Percentiles rank a stretch among this genome's conserved stretches.
phyloP scores from a whole-genome alignment of 2,113 vertebrate species.

The Sitta europaea region DNA sequence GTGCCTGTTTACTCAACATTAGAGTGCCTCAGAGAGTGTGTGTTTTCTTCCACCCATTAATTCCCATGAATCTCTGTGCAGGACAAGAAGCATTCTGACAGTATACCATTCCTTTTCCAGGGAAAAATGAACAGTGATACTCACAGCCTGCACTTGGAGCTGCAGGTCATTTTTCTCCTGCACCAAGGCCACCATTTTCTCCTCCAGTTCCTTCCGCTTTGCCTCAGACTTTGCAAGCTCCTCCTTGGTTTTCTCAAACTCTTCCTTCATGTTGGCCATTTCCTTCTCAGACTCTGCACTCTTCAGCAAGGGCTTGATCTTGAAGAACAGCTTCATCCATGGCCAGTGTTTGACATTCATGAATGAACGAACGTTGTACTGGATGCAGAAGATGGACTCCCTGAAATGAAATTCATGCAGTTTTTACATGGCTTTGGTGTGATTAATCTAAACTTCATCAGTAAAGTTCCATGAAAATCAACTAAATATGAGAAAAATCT shows the following conservation, averaged over 20 bases:
- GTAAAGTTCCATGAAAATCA: neutral
- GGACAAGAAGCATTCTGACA: neutral
- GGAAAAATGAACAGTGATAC: neutral
- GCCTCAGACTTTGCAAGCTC: too few relatives aligned
- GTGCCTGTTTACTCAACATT: neutral
- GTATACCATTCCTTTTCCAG: neutral
- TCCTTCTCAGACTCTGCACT: too few relatives aligned
- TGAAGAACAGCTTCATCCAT: slow-evolving; percentile 80
- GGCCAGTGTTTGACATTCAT: slow-evolving; percentile 85
- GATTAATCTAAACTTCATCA: neutral
- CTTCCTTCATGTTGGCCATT: too few relatives aligned
- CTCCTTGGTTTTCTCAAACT: too few relatives aligned
- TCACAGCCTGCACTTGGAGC: slow-evolving; percentile 84
- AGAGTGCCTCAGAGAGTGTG: neutral
- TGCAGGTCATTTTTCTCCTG: slow-evolving; percentile 83
- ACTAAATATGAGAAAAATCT: neutral
- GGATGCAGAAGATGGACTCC: slow-evolving; percentile 80
- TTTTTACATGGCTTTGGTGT: neutral
- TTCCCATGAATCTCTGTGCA: neutral
- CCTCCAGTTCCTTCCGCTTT: too few relatives aligned
- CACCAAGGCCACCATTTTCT: slow-evolving; percentile 42
- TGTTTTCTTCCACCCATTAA: neutral
- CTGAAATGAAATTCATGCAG: slow-evolving; percentile 21
- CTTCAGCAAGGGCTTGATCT: slow-evolving; percentile 86
- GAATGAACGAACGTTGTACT: slow-evolving; percentile 85